Base-by-base conservation (phyloP, 1,140 invertebrate species). In the Nylanderia fulva region DNA sequence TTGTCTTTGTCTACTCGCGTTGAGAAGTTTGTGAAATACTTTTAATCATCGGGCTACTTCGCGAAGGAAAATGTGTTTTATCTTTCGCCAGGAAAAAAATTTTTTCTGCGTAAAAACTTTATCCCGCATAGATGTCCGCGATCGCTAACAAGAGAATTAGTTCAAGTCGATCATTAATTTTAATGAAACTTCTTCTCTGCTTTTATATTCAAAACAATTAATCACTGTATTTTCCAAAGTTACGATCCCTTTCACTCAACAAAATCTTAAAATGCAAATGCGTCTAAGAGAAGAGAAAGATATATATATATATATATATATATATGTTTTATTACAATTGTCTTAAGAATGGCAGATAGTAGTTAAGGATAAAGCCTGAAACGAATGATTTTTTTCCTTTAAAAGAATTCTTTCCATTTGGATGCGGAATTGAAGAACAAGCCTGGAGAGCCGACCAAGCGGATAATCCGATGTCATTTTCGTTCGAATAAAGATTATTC, bases 401-500 rank as follows among this genome's bases (percentile, higher is more conserved):
- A 72, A 82, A 82, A 58, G 77, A 72, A 82, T 82, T 60, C 36
- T 56, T 27, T 58, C 13, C 18, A 58, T 71, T 82, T 58, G 52
- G 24, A 33, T 18, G 24, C 21, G 52, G 27, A 54, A 82, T 82
- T 72, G 48, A 72, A 71, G 76, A 68, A 48, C 29, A 68, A 39
- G 77, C 29, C 29, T 21, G 24, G 66, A 42, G 33, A 82, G 11
- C 13, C 77, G n/a, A 18, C n/a, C 66, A 72, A 64, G 66, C 77
- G 68, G n/a, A 52, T 82, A 82, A 82, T 82, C 77, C 36, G n/a
- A 58, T 71, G 77, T 58, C 77, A 82, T 82, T 82, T 82, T 71
- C 66, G 66, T 58, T n/a, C 52, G 77, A 82, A 82, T 82, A 58
- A 82, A 82, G 69, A 82, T 82, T 82, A 82, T 54, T 72, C 66